Evolutionary conservation across 2,888 invertebrate species (phyloP).

Genomic region (Palloptera scutellata): DNA sequence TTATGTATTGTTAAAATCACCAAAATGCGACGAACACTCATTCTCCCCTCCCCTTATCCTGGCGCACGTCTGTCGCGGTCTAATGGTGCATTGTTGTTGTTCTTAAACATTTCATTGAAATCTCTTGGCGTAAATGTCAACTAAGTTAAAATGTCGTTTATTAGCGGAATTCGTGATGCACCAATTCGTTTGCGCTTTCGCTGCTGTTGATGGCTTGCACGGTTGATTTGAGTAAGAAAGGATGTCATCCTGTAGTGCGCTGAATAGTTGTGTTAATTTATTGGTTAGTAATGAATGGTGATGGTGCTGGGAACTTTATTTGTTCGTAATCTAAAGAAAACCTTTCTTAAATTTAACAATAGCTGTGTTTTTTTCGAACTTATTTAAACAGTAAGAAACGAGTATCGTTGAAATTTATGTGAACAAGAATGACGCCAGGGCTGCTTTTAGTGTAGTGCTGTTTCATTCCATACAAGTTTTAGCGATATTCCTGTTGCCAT

Average conservation of each 20-base stretch:
- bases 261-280: constrained; percentile 29
- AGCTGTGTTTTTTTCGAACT: no score
- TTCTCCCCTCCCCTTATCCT: no score
- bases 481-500: no score
- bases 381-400: no score
- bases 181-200: constrained; percentile 5
- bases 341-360: constrained; percentile 5
- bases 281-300: constrained; percentile 17
- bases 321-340: constrained; percentile 6
- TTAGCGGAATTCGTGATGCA: constrained; percentile 21
- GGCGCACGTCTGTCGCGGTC: constrained; percentile 8
- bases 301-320: neutral
- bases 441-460: no score
- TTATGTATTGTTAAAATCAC: no score
- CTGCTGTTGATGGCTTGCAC: constrained; percentile 12
- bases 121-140: constrained; percentile 34
- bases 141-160: constrained; percentile 31
- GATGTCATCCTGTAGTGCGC: constrained; percentile 22
- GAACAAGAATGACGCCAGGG: no score
- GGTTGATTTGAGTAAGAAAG: constrained; percentile 15
- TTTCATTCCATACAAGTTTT: no score
- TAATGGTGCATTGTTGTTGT: constrained; percentile 6
- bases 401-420: no score
- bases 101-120: constrained; percentile 12
- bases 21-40: no score